Evolutionary conservation across 1,140 invertebrate genomes (phyloP), one percentile per base, ranked within the genome.

Genomic region (Anoplophora glabripennis): DNA sequence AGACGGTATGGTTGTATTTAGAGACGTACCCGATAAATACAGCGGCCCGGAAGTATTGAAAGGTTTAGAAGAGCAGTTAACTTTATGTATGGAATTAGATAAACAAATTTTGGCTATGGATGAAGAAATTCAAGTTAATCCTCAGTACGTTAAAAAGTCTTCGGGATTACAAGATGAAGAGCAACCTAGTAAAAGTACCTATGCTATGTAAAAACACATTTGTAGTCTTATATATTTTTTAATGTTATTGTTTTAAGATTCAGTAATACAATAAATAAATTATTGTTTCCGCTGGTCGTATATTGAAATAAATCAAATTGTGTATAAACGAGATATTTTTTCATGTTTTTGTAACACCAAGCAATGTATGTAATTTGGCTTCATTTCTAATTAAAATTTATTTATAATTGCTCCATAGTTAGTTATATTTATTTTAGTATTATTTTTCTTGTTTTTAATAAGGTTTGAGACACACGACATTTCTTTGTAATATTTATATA

Each of bases 1-100:
- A 77, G 95, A 98, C 79, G 95, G 95, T 9, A 99, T 98, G 95
- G 95, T 99, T 11, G 81, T 94, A 18, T 98, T 99, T 74, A 87
- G 93, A 63, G 94, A 98, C 75, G 93, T 93, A 80, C 94, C 95
- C 33, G 94, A 98, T 75, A 96, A 95, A 74, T 96, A 94, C 73
- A 90, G 96, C 66, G 91, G 89, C 54, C 88, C 92, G 0, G 81
- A 84, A 58, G 95, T 96, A 81, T 81, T 98, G 62, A 84, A 88
- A 61, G 85, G 89, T 47, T 75, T 98, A 42, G 92, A 97, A 79
- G 85, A 90, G 69, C 85, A 96, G 83, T 91, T 96, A 84, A 85
- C 86, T 14, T 82, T 86, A 48, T 94, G 93, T 72, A 92, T 93
- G 54, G 86, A 89, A 67, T 78, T 96, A 61, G 90, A 96, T 72